Evolutionary conservation across 2,888 invertebrate species (phyloP), one percentile per base, ranked within the genome.

Genomic region (Callimorpha dominula): DNA sequence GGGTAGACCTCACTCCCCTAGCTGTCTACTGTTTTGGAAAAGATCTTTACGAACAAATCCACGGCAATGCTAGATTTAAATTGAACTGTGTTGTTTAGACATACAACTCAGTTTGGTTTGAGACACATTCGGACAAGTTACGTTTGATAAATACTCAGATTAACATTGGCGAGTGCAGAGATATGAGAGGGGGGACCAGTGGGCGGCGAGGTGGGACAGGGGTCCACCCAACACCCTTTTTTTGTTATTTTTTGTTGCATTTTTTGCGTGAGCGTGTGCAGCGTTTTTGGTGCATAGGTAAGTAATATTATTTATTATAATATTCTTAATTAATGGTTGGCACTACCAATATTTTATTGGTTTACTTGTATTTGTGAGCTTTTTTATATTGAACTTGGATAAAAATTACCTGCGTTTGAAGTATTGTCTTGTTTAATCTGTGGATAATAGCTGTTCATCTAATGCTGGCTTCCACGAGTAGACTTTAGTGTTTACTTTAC

Each of bases 121-220:
- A 3, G 15, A 43, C 57, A 63, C 75, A 71, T 68, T 50, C 73
- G 89, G 82, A 92, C 88, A 92, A 93, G 92, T 89, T 90, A 90
- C 94, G 89, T 95, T 94, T 89, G 86, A 92, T 89, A 90, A 91
- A 88, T 93, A 85, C 81, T 87, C 86, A 92, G 94, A 95, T 95
- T 95, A 94, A 91, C 90, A 90, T 87, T 92, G 94, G 94, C 92
- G 94, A 95, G 93, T 94, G 93, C 92, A 93, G 90, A 94, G 93
- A 94, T 93, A 93, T 88, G 90, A 89, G 83, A 85, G 80, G 91
- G 91, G 90, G 90, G 87, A 31, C 78, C 86, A 83, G 90, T 88
- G 89, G 91, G 85, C 80, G 89, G 89, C 79, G 88, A 90, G 87
- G 88, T 87, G 90, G 82, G 82, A 81, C 83, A 78, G 83, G 87